Base-by-base conservation (phyloP, 2,797 vertebrate species). In the Lepilemur ruficaudatus region DNA sequence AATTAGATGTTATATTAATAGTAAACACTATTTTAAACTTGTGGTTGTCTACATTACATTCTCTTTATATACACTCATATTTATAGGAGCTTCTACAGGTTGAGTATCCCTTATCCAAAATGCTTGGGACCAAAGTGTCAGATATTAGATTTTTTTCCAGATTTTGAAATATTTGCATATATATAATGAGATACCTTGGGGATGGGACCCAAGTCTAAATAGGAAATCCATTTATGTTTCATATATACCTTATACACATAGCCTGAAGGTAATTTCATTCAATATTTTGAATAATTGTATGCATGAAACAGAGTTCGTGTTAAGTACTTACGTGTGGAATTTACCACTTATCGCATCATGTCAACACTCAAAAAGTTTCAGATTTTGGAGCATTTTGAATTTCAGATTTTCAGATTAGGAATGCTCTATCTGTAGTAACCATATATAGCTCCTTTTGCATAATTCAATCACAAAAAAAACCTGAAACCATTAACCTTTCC, bases 1-100 rank as follows among this genome's bases (percentile, higher is more conserved):
- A 93, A 95, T 23, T 52, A 75, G 18, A 92, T 78, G 20, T 67
- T 75, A 17, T 23, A 83, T 30, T 72, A 97, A 17, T 23, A 85
- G 35, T 72, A 96, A 93, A 75, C 38, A 94, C 55, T 57, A 4
- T 50, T 86, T 86, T 32, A 96, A 97, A 95, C 12, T 43, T 95
- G n/a, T 35, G 93, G 14, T 55, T 38, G 73, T 43, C 30, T 82
- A 22, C 59, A 79, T 59, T 84, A 76, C 20, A 90, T 65, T 85
- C 50, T 61, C 28, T 83, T 81, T 80, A 76, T 65, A 88, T 8
- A 95, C 55, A 96, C 52, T 20, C 30, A 91, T 23, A 50, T 82
- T 84, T 96, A 85, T 10, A 78, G 48, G 55, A 69, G 38, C 12
- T 87, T 94, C 48, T 50, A 78, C 7, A 78, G 13, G 50, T 35